Conservation (phyloP, 1,140 invertebrate species). For the Lutraria rhynchaena region DNA sequence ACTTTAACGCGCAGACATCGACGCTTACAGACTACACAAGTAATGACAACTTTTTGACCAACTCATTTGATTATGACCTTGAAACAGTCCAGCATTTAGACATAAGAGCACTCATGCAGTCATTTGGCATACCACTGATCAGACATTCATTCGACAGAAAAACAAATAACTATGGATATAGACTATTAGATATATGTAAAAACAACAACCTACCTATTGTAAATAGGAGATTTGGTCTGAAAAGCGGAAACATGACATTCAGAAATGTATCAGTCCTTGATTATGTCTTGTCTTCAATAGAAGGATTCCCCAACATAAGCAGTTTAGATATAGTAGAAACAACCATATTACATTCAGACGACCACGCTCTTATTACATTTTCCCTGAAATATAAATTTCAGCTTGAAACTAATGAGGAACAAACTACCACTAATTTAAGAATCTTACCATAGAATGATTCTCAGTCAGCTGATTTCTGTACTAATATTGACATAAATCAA, state of each 20-base stretch:
- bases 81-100: not conserved
- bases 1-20: slow-evolving; percentile 2
- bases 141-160: not conserved
- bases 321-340: not conserved
- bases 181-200: not conserved
- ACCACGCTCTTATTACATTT: not conserved
- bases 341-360: not conserved
- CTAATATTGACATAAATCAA: too few species aligned
- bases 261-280: slow-evolving; percentile 23
- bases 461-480: too few species aligned
- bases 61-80: not conserved
- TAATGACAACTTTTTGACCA: not conserved
- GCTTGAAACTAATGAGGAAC: too few species aligned
- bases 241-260: slow-evolving; percentile 23
- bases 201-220: not conserved
- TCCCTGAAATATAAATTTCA: too few species aligned
- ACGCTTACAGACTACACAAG: not conserved
- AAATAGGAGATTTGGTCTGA: slow-evolving; percentile 3
- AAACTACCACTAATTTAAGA: too few species aligned
- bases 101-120: not conserved
- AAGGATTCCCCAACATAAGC: not conserved
- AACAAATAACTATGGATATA: not conserved
- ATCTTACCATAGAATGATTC: too few species aligned
- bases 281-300: not conserved
- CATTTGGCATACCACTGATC: not conserved